phyloP scores from a whole-genome alignment of 2,888 invertebrate genomes.

The Campoplex capitator region DNA sequence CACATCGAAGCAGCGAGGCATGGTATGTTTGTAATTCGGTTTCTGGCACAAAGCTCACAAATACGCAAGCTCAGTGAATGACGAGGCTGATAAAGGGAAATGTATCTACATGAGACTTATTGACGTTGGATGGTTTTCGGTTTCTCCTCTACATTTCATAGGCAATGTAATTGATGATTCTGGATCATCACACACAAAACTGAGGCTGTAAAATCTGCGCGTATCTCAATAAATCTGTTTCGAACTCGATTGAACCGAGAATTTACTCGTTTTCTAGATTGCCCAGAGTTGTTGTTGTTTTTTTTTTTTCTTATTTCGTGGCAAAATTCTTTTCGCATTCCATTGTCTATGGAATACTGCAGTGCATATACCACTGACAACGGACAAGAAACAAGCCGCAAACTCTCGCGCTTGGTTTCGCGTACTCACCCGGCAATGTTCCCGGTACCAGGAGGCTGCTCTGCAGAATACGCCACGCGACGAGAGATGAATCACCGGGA shows the following conservation, averaged over 20 bases:
- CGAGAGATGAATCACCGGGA: constrained; percentile 66
- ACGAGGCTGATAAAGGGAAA: no score
- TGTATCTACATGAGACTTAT: neutral
- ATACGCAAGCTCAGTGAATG: neutral
- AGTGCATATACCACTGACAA: constrained; percentile 24
- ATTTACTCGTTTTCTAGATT: constrained; percentile 34
- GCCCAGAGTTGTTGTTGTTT: constrained; percentile 5
- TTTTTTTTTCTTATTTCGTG: constrained; percentile 20
- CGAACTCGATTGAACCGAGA: constrained; percentile 38
- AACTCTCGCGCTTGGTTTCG: constrained; percentile 49
- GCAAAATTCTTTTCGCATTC: constrained; percentile 58
- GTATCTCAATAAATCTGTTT: constrained; percentile 20
- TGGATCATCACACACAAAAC: neutral
- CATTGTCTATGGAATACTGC: constrained; percentile 37
- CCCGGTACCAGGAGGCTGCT: constrained; percentile 31
- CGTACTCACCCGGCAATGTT: constrained; percentile 37
- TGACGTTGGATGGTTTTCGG: neutral
- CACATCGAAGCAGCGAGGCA: neutral
- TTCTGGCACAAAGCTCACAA: neutral
- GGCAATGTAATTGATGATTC: neutral
- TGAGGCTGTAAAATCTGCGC: neutral
- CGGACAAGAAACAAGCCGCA: constrained; percentile 61
- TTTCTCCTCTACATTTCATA: neutral
- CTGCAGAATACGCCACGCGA: constrained; percentile 58
- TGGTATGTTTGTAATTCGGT: constrained; percentile 14